A percentile compares a stretch with the other conserved stretches of the same genome.
Conservation (phyloP, 2,797 vertebrate genomes). For the Macrochelys suwanniensis region DNA sequence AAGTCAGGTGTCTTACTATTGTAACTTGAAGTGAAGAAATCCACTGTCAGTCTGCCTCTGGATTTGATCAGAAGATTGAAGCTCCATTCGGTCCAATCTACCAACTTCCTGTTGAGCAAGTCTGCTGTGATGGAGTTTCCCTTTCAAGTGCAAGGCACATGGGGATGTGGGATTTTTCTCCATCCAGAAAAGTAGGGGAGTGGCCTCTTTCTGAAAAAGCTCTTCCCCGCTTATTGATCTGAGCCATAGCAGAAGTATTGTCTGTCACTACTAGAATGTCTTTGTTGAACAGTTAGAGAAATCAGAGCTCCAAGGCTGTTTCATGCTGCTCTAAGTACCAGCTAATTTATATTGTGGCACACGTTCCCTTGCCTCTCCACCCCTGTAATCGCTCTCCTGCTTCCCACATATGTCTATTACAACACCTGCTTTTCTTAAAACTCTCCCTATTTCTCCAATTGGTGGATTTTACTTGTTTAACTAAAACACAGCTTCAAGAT, state of each 20-base stretch:
- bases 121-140: not conserved
- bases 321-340: accelerated
- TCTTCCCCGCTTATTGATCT: accelerated
- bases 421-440: not conserved
- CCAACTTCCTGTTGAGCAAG: constrained; percentile 5
- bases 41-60: accelerated
- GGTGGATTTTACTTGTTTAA: not conserved
- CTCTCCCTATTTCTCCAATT: not conserved
- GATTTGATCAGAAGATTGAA: accelerated
- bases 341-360: not conserved
- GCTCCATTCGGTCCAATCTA: not conserved
- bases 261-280: not conserved
- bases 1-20: not conserved
- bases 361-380: not conserved
- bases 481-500: not conserved
- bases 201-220: not conserved
- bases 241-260: constrained; percentile 47
- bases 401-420: not conserved
- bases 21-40: constrained; percentile 2
- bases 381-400: not conserved
- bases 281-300: not conserved
- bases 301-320: not conserved
- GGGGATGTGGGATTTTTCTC: not conserved
- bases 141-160: not conserved
- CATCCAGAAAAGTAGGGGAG: not conserved